phyloP scores from a whole-genome alignment of 1,140 invertebrate genomes.

The Eubasilissa regina region DNA sequence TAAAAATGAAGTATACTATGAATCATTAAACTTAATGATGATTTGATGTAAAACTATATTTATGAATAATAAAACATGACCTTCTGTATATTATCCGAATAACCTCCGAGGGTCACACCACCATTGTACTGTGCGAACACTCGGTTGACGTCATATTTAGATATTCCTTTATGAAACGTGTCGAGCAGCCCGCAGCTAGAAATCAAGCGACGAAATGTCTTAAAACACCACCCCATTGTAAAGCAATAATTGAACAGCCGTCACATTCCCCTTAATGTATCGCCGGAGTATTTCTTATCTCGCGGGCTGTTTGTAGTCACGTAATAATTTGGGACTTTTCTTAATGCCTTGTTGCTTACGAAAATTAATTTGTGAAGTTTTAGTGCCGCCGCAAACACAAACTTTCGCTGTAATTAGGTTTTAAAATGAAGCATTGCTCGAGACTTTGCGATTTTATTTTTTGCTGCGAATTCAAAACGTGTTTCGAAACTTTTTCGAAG shows the following conservation, averaged over 20 bases:
- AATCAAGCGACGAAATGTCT: too few relatives aligned
- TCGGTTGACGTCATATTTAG: too few relatives aligned
- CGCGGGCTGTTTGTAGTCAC: background rate
- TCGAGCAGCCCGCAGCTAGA: background rate
- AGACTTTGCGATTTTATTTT: slow-evolving; percentile 32
- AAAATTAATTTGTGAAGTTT: slow-evolving; percentile 42
- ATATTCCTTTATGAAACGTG: too few relatives aligned
- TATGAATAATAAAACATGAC: too few relatives aligned
- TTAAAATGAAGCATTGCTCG: slow-evolving; percentile 39
- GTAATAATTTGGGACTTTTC: slow-evolving; percentile 31
- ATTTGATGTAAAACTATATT: too few relatives aligned
- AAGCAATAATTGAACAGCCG: too few relatives aligned
- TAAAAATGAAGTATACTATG: too few relatives aligned
- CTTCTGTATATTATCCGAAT: too few relatives aligned
- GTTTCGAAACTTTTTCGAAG: slow-evolving; percentile 14
- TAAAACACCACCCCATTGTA: too few relatives aligned
- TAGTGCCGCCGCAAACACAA: slow-evolving; percentile 38
- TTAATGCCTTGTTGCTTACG: slow-evolving; percentile 40
- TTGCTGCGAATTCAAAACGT: slow-evolving; percentile 13
- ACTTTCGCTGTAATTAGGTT: slow-evolving; percentile 40
- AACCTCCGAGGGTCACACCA: too few relatives aligned
- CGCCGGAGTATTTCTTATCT: background rate
- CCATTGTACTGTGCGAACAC: too few relatives aligned
- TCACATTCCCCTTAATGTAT: background rate
- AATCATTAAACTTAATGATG: too few relatives aligned